Evolutionary conservation across 92 coral and sea anemone species (phyloP).

Genomic region (Anthopleura xanthogrammica): DNA sequence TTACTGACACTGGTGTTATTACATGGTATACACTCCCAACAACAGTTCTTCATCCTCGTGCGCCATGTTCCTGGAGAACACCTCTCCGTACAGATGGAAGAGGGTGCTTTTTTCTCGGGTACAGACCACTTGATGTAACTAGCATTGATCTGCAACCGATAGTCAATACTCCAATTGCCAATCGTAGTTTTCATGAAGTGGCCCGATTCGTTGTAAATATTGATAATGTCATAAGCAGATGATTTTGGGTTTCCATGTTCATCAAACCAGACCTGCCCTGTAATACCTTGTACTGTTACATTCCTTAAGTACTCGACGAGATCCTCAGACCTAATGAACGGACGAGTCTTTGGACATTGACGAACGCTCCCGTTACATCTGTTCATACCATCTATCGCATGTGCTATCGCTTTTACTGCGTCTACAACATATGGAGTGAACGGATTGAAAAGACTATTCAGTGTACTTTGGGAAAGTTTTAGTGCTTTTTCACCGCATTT

Average conservation of each 20-base stretch:
- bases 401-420: slow-evolving; percentile 58
- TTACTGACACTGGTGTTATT: slow-evolving; percentile 48
- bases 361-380: slow-evolving; percentile 41
- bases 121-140: slow-evolving; percentile 45
- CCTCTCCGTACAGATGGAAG: slow-evolving; percentile 44
- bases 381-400: slow-evolving; percentile 49
- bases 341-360: slow-evolving; percentile 51
- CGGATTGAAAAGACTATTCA: slow-evolving; percentile 33
- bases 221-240: slow-evolving; percentile 60
- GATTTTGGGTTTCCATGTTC: slow-evolving; percentile 54
- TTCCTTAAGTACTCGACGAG: slow-evolving; percentile 50
- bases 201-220: slow-evolving; percentile 32
- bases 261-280: slow-evolving; percentile 61
- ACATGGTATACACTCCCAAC: slow-evolving; percentile 78
- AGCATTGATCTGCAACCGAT: slow-evolving; percentile 29
- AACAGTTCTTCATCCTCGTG: slow-evolving; percentile 55
- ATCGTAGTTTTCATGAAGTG: slow-evolving; percentile 28
- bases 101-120: slow-evolving; percentile 35
- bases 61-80: slow-evolving; percentile 74
- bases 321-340: slow-evolving; percentile 54
- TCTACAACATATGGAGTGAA: slow-evolving; percentile 58
- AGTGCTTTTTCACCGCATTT: slow-evolving; percentile 1
- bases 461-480: slow-evolving; percentile 13
- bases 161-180: slow-evolving; percentile 37
- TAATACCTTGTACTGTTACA: slow-evolving; percentile 47